A percentile compares a stretch with the other conserved stretches of the same genome.
phyloP scores from a whole-genome alignment of 2,113 vertebrate species.

The Meriones unguiculatus region DNA sequence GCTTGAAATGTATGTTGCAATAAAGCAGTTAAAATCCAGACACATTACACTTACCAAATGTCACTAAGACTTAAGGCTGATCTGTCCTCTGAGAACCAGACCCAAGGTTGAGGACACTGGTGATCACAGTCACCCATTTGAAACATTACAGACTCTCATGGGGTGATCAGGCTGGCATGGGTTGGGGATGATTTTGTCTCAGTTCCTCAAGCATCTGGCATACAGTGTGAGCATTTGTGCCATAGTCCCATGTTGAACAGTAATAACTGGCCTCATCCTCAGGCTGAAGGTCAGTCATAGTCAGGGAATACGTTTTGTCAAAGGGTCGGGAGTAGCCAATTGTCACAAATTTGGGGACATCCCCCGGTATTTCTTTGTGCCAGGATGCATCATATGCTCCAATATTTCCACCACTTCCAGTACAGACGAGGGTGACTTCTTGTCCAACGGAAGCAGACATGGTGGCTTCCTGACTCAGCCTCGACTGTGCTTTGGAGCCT shows the following conservation, averaged over 20 bases:
- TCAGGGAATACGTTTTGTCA: not conserved
- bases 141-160: not conserved
- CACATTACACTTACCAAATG: not conserved
- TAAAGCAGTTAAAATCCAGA: not conserved
- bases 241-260: not conserved
- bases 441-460: not conserved
- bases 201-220: not conserved
- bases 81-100: not conserved
- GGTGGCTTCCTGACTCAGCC: not conserved
- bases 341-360: not conserved
- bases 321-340: not conserved
- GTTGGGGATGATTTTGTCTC: not conserved
- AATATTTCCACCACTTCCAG: not conserved
- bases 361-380: not conserved
- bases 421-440: not conserved
- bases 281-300: not conserved
- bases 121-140: no score
- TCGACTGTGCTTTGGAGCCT: not conserved
- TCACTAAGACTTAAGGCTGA: not conserved
- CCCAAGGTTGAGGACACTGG: no score
- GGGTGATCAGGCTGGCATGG: not conserved
- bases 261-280: not conserved
- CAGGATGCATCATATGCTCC: not conserved
- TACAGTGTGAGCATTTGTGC: not conserved
- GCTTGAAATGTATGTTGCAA: not conserved